Evolutionary conservation across 2,113 vertebrate genomes (phyloP).

Genomic region (Hippocampus guttulatus): DNA sequence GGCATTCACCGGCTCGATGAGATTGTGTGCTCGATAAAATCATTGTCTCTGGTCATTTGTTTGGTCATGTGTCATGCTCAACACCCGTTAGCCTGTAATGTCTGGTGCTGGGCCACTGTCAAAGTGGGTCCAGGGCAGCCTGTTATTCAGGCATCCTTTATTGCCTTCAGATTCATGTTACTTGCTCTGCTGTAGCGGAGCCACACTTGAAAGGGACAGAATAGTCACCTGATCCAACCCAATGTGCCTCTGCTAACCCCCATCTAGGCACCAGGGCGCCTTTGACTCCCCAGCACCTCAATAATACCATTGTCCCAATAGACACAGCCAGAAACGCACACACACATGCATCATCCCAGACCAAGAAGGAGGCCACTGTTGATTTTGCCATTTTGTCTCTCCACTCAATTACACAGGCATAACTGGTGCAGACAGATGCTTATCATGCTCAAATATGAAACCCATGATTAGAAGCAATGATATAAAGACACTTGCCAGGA

Average conservation of each 20-base stretch:
- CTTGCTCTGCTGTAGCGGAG: slow-evolving; percentile 44
- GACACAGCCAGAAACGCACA: slow-evolving; percentile 53
- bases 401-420: slow-evolving; percentile 47
- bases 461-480: slow-evolving; percentile 35
- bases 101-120: slow-evolving; percentile 37
- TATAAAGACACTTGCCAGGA: slow-evolving; percentile 18
- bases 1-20: not conserved
- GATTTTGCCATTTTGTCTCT: slow-evolving; percentile 43
- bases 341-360: slow-evolving; percentile 35
- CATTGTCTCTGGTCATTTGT: slow-evolving; percentile 14
- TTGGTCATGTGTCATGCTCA: slow-evolving; percentile 28
- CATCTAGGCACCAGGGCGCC: slow-evolving; percentile 67
- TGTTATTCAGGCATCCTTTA: slow-evolving; percentile 59
- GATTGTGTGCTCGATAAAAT: slow-evolving; percentile 18
- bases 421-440: slow-evolving; percentile 50
- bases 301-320: slow-evolving; percentile 69
- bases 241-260: slow-evolving; percentile 62
- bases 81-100: slow-evolving; percentile 27
- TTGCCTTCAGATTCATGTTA: slow-evolving; percentile 73
- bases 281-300: slow-evolving; percentile 65
- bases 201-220: slow-evolving; percentile 65
- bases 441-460: slow-evolving; percentile 50
- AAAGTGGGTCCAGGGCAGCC: slow-evolving; percentile 43
- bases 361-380: slow-evolving; percentile 36
- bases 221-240: slow-evolving; percentile 66